phyloP scores from a whole-genome alignment of 2,888 invertebrate species.

The Salpingus planirostris region DNA sequence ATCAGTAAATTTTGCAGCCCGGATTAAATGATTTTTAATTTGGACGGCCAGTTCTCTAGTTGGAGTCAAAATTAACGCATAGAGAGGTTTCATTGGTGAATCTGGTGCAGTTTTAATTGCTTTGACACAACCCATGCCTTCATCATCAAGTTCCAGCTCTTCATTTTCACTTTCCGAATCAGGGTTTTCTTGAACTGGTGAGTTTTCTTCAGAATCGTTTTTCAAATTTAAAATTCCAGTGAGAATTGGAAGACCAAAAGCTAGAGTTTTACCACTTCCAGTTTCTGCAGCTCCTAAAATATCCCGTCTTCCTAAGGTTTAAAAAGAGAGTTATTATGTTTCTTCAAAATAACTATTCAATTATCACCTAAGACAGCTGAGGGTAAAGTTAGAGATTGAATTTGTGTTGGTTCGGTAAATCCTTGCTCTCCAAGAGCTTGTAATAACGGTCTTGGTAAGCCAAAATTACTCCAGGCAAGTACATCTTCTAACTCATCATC shows the following conservation, averaged over 20 bases:
- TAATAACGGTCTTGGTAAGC: slow-evolving; percentile 61
- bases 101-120: too few relatives aligned
- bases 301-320: slow-evolving; percentile 60
- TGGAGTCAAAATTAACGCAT: slow-evolving; percentile 86
- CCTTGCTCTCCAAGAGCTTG: slow-evolving; percentile 65
- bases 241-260: slow-evolving; percentile 92
- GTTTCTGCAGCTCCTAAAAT: slow-evolving; percentile 98
- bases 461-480: slow-evolving; percentile 57
- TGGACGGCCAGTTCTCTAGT: slow-evolving; percentile 95
- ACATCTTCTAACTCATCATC: slow-evolving; percentile 38
- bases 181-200: not conserved
- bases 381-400: slow-evolving; percentile 74
- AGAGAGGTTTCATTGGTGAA: slow-evolving; percentile 51
- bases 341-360: slow-evolving; percentile 3
- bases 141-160: slow-evolving; percentile 18
- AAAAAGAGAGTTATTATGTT: slow-evolving; percentile 1
- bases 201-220: slow-evolving; percentile 4
- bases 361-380: slow-evolving; percentile 69
- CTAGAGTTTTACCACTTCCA: slow-evolving; percentile 96
- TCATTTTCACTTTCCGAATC: slow-evolving; percentile 1
- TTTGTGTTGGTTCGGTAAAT: slow-evolving; percentile 78
- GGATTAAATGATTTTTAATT: slow-evolving; percentile 75
- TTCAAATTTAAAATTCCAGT: slow-evolving; percentile 64
- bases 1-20: slow-evolving; percentile 55
- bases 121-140: too few relatives aligned